phyloP scores from a whole-genome alignment of 1,140 invertebrate species.

The Condylostylus longicornis region DNA sequence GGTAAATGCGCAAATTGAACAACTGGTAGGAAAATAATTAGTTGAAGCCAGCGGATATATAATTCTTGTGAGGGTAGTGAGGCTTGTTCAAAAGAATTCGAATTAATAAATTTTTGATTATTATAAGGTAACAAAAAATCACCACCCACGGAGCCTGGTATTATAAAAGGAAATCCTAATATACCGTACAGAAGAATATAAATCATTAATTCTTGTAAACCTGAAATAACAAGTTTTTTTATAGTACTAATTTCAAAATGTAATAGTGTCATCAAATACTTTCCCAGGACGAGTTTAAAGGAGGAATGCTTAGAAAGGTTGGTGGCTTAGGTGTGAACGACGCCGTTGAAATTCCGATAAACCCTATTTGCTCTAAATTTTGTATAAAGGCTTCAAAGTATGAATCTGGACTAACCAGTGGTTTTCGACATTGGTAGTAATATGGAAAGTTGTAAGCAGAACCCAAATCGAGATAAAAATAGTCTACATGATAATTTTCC shows the following conservation, averaged over 20 bases:
- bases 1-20: slow-evolving; percentile 83
- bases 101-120: slow-evolving; percentile 24
- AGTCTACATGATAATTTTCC: slow-evolving; percentile 63
- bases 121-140: slow-evolving; percentile 35
- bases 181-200: slow-evolving; percentile 70
- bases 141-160: slow-evolving; percentile 86
- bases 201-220: slow-evolving; percentile 52
- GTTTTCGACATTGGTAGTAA: slow-evolving; percentile 61
- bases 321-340: slow-evolving; percentile 65
- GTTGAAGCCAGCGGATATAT: slow-evolving; percentile 86
- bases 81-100: slow-evolving; percentile 24
- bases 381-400: slow-evolving; percentile 60
- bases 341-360: slow-evolving; percentile 71
- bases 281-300: slow-evolving; percentile 80
- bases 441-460: slow-evolving; percentile 74
- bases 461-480: slow-evolving; percentile 81
- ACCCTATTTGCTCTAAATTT: slow-evolving; percentile 46
- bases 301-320: slow-evolving; percentile 72
- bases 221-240: no score
- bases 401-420: slow-evolving; percentile 60
- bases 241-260: no score
- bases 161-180: slow-evolving; percentile 77
- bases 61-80: slow-evolving; percentile 65
- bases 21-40: slow-evolving; percentile 81
- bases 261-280: no score